These are phyloP conservation scores for Tachina grossa DNA, from an alignment of 2,888 invertebrate species.

Conservation along the genomic window DNA sequence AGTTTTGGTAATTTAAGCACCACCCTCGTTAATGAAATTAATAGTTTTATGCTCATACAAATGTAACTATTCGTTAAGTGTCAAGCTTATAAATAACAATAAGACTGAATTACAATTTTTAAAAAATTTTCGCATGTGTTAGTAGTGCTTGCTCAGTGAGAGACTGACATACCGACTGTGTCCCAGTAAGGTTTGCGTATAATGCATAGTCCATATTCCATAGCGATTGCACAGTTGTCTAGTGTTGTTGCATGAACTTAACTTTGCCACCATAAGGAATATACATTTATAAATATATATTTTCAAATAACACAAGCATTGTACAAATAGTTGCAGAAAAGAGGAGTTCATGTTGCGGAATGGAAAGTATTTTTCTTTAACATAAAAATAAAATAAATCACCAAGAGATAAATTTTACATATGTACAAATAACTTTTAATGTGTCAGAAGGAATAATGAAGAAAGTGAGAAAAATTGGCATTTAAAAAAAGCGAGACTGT, in stretches of 20 bases:
- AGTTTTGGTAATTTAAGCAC: neutral
- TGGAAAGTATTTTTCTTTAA: conserved; percentile 8
- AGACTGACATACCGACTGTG: neutral
- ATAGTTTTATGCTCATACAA: conserved; percentile 1
- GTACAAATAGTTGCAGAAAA: conserved; percentile 1
- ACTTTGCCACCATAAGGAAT: neutral
- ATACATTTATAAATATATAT: neutral
- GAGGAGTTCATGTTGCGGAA: neutral
- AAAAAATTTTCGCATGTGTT: neutral
- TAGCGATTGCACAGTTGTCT: neutral
- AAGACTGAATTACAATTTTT: conserved; percentile 44
- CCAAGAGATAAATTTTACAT: conserved; percentile 34
- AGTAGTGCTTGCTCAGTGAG: neutral
- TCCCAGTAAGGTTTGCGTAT: conserved; percentile 10
- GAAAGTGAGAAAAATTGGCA: neutral
- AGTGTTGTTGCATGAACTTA: conserved; percentile 5
- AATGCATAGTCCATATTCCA: neutral
- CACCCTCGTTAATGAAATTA: conserved; percentile 8
- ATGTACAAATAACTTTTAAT: neutral
- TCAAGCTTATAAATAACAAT: conserved; percentile 29
- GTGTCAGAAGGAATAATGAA: conserved; percentile 1
- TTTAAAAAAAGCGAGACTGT: neutral
- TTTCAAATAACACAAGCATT: neutral
- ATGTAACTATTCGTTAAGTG: conserved; percentile 1
- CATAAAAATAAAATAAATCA: conserved; percentile 49